Evolutionary conservation across 2,888 invertebrate species (phyloP), one percentile per base, ranked within the genome.

Genomic region (Hirtodrosophila cameraria): DNA sequence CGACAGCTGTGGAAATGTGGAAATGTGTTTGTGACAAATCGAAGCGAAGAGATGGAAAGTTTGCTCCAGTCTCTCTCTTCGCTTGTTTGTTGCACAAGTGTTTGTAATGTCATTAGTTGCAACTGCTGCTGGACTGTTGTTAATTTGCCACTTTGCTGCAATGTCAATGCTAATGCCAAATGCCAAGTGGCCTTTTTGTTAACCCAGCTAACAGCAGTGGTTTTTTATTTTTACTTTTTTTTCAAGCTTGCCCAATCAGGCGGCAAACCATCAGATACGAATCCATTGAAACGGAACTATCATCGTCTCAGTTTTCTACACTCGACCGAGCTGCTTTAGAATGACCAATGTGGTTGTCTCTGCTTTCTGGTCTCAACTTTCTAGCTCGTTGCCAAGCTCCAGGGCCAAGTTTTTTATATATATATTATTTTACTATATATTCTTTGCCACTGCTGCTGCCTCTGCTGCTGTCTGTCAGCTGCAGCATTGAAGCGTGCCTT

Each of bases 231-330:
- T n/a, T n/a, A n/a, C n/a, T n/a, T n/a, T n/a, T n/a, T n/a, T n/a
- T n/a, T n/a, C n/a, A 57, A 58, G 49, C 55, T 49, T 68, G 55
- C 25, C 16, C 60, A 54, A 45, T 52, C 48, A 46, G 31, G 45
- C 49, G 62, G 46, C 27, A 64, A 72, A 64, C 62, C 83, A 74
- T 55, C 50, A 53, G 49, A 66, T 63, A 31, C 62, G 41, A 63
- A 54, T 58, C 63, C 85, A 78, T 30, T 82, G 64, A 73, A 67
- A 49, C 69, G 85, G 66, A 85, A 80, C 69, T 68, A 79, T 76
- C 83, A 49, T 25, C 36, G 45, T 70, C 76, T 82, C 82, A 81
- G 69, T 57, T 84, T 74, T 61, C 78, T 68, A 54, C 70, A 65
- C 52, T 54, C 48, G 38, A 50, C 30, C 28, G 35, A 23, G 15